Percentiles rank a stretch among this genome's conserved stretches.
phyloP scores from a whole-genome alignment of 2,888 invertebrate genomes.

The Chouioia cunea region DNA sequence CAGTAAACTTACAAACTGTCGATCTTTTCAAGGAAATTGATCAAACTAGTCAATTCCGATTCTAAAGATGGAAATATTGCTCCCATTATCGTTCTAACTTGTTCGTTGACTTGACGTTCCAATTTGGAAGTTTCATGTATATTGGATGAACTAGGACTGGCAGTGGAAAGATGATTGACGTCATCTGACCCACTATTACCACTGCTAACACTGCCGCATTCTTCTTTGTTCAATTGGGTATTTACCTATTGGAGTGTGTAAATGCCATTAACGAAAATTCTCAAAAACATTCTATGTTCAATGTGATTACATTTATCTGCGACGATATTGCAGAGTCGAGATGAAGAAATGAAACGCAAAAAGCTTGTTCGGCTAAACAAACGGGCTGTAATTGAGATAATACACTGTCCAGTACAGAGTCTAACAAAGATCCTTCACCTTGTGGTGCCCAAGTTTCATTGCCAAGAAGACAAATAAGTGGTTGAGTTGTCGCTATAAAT shows the following conservation, averaged over 20 bases:
- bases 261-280: not conserved
- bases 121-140: conserved; percentile 69
- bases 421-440: conserved; percentile 67
- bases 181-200: conserved; percentile 60
- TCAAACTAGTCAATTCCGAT: conserved; percentile 86
- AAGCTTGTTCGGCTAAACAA: conserved; percentile 94
- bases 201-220: conserved; percentile 42
- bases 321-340: conserved; percentile 72
- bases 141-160: conserved; percentile 62
- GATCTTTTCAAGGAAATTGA: conserved; percentile 86
- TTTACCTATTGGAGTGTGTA: conserved; percentile 13
- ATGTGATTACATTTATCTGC: conserved; percentile 50
- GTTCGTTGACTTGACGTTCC: conserved; percentile 81
- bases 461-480: conserved; percentile 63
- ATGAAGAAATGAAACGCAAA: conserved; percentile 93
- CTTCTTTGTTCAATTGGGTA: conserved; percentile 30
- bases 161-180: conserved; percentile 58
- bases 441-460: conserved; percentile 63
- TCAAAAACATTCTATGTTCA: conserved; percentile 9
- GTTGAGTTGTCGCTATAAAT: conserved; percentile 50
- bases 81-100: conserved; percentile 87
- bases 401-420: conserved; percentile 85
- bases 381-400: conserved; percentile 90
- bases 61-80: conserved; percentile 92
- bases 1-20: conserved; percentile 85